phyloP scores from a whole-genome alignment of 2,113 vertebrate species.

The Microcebus tavaratra region DNA sequence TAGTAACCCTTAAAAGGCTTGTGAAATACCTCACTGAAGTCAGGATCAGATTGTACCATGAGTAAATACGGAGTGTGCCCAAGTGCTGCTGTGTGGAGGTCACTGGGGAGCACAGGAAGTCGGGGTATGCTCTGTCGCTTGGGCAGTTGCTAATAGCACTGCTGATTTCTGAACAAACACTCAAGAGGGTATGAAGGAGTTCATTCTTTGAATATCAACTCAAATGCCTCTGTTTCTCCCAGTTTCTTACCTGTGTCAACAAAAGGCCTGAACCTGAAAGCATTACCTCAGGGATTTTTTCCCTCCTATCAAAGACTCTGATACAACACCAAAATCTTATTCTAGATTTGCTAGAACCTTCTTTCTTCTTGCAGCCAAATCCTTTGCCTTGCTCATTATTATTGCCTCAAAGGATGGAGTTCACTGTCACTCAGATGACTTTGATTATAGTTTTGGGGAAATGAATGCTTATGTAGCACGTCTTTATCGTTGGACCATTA shows the following conservation, averaged over 20 bases:
- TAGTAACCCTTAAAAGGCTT: slow-evolving; percentile 49
- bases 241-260: not conserved
- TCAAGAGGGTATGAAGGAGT: not conserved
- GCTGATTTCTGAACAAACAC: slow-evolving; percentile 39
- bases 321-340: not conserved
- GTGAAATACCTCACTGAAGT: not conserved
- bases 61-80: not conserved
- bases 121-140: rapidly evolving
- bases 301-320: not conserved
- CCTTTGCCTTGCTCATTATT: not conserved
- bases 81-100: not conserved
- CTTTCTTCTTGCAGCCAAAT: not conserved
- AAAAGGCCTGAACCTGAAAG: not conserved
- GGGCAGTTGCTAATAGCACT: not conserved
- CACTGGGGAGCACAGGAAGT: not conserved
- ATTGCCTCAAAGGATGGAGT: not conserved
- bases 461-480: no score
- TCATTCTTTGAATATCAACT: not conserved
- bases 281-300: not conserved
- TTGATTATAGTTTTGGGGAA: not conserved
- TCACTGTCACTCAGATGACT: not conserved
- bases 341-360: not conserved
- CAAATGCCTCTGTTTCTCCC: not conserved
- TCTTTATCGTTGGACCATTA: not conserved
- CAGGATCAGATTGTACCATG: not conserved